Evolutionary conservation across 37 sponge, comb jelly and placozoan species (phyloP).

Genomic region (Beroe forskalii): DNA sequence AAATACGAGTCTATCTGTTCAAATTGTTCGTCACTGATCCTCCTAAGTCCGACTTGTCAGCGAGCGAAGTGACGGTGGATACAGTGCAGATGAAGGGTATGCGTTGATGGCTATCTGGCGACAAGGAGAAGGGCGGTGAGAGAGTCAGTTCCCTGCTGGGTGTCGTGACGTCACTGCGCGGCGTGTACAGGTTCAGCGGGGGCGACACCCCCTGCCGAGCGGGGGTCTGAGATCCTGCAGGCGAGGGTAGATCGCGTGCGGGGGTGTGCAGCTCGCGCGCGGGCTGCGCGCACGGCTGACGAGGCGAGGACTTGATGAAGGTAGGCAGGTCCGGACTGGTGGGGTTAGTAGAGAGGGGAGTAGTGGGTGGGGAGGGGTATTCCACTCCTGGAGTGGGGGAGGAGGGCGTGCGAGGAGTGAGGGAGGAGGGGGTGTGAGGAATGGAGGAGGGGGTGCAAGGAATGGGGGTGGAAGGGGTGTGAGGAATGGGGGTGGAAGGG

Average conservation of each 20-base stretch:
- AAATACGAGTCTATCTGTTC: not conserved
- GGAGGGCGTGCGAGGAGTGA: not conserved
- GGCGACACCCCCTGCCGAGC: not conserved
- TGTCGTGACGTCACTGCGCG: not conserved
- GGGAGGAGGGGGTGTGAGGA: not conserved
- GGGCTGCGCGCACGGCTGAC: too few species aligned
- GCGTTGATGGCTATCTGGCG: not conserved
- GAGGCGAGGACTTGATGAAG: constrained; percentile 18
- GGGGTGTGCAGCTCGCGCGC: not conserved
- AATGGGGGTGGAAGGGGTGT: not conserved
- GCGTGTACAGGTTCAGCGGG: not conserved
- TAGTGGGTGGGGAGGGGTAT: not conserved
- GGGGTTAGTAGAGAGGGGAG: not conserved
- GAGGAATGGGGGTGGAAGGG: not conserved
- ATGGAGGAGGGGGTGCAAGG: not conserved
- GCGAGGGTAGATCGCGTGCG: not conserved
- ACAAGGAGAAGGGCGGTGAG: constrained; percentile 1
- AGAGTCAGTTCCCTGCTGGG: not conserved
- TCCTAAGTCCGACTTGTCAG: not conserved
- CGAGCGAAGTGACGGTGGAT: not conserved
- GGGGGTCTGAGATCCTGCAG: not conserved
- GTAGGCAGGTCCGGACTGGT: not conserved
- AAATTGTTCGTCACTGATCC: not conserved
- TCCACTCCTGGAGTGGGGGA: not conserved
- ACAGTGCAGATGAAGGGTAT: constrained; percentile 31